Base-by-base conservation (phyloP, 2,888 invertebrate species). In the Strigamia maritima region DNA sequence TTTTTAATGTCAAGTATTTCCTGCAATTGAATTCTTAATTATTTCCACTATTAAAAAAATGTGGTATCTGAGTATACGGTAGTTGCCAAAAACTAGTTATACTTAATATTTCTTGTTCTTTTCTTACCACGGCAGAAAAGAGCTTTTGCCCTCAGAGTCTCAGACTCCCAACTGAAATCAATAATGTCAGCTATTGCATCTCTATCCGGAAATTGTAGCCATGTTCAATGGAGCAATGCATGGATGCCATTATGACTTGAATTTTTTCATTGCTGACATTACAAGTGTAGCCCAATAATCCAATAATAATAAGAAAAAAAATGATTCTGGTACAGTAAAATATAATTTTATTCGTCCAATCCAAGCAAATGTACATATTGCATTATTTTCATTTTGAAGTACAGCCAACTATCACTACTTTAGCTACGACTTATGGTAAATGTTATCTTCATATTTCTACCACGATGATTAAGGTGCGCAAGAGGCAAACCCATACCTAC, bases 121-220 rank as follows among this genome's bases (percentile, higher is more conserved):
- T 54, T 54, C 7, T 54, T 54, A 54, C 19, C 19, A 54, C 54
- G 1, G 54, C 8, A 6, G 22, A 16, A 8, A 54, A 54, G 22
- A 54, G 22, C 22, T 54, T 54, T 19, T n/a, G 19, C 19, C 19
- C 22, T 22, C n/a, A n/a, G n/a, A n/a, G 2, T 54, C 22, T 54
- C 14, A 2, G 2, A 14, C 2, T 16, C 16, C 22, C 19, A 19
- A 4, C 54, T 54, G 54, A 54, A 54, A 54, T 54, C 54, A 54
- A 54, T 54, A 54, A n/a, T 54, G n/a, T n/a, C 54, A 54, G 54
- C 54, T 54, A 54, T 54, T n/a, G 19, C 16, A 54, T 54, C 54
- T 54, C 19, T n/a, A 2, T 54, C 54, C 54, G 19, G 54, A 54
- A 54, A 54, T 2, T 54, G 54, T 54, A 54, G 54, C 22, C 54